Evolutionary conservation across 2,113 vertebrate genomes (phyloP), one percentile per base, ranked within the genome.

Genomic region (Lycaon pictus): DNA sequence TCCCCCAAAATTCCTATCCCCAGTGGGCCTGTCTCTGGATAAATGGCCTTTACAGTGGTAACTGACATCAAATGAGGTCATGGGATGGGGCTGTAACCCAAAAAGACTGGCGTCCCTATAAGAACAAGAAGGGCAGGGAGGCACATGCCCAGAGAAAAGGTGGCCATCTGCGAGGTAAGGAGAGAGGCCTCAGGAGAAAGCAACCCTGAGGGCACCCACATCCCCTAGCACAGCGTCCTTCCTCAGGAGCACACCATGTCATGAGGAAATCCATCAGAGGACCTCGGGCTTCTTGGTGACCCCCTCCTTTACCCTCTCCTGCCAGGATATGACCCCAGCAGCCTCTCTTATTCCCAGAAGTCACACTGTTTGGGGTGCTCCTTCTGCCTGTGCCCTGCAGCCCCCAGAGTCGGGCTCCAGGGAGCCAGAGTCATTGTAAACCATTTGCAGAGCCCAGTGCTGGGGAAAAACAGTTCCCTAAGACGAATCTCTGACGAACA

Each of bases 221-320:
- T 43, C 11, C 32, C 5, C 60, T 0, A 51, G 37, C 2, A 3
- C 1, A 0, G 8, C 5, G 4, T 6, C 63, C 32, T 76, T 84
- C 23, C 25, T 32, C 1, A 3, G 35, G 2, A 27, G 2, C 51
- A 67, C 23, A 7, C 27, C 3, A 1, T 0, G 5, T 35, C 35
- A 2, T 9, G 27, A 69, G 35, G 16, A 72, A 43, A n/a, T 16
- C 25, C 27, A 1, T 2, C 22, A 6, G 22, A 22, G 2, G 9
- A 7, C 12, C 74, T 23, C 13, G 22, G 20, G 22, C 60, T 37
- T 11, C 1, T 3, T 27, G 56, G 65, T 29, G 35, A 13, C 20
- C 37, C 19, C 4, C 19, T 53, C 53, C 29, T 86, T 67, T 2
- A 12, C 43, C 35, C 27, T 25, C 29, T 43, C 43, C 43, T 43